Conservation (phyloP, 2,113 vertebrate genomes). For the Alectura lathami region DNA sequence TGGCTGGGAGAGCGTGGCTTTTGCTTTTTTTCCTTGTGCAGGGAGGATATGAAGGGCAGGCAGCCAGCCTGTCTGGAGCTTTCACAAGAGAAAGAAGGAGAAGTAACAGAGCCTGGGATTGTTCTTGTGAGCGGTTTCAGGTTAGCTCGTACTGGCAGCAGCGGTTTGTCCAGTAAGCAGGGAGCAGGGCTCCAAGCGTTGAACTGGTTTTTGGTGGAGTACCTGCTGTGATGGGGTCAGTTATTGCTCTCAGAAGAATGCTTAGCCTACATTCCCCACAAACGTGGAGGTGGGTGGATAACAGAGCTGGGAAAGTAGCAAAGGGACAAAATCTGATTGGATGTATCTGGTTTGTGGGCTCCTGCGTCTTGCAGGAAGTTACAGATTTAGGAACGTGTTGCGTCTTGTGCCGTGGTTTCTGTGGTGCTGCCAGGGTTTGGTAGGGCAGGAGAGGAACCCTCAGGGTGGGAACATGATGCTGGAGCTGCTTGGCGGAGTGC, state of each 20-base stretch:
- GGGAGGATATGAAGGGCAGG: background rate
- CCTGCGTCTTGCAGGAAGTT: background rate
- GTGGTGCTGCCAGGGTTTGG: background rate
- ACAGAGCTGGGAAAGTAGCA: background rate
- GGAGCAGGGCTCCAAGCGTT: rapidly evolving
- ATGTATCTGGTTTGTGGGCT: no score
- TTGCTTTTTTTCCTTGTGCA: background rate
- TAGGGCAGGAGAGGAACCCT: background rate
- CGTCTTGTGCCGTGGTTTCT: background rate
- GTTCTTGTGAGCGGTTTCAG: background rate
- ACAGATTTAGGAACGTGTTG: background rate
- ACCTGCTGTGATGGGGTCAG: background rate
- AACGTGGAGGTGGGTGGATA: background rate
- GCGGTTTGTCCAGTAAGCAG: background rate
- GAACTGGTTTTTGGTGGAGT: rapidly evolving
- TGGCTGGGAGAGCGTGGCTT: background rate
- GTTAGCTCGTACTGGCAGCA: background rate
- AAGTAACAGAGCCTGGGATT: background rate
- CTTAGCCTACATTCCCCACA: background rate
- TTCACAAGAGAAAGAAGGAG: background rate
- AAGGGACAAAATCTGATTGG: background rate
- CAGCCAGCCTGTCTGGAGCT: background rate
- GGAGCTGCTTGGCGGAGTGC: background rate
- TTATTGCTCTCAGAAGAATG: background rate
- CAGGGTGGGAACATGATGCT: no score